These are phyloP conservation scores for Orestias chungarensis DNA, from an alignment of 2,797 vertebrate genomes.

Conservation along the genomic window DNA sequence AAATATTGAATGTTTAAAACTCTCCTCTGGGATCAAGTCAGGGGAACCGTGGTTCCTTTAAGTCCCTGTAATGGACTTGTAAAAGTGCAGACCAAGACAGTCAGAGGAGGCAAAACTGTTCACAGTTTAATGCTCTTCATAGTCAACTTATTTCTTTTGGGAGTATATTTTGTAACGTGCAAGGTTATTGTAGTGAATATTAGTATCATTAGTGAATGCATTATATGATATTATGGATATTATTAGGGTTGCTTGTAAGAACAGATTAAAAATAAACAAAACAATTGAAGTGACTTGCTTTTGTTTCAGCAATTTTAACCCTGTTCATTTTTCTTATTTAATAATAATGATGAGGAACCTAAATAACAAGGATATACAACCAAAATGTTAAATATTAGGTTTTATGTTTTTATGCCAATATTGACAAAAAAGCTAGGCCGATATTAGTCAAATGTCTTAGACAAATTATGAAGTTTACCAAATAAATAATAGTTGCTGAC, in stretches of 20 bases:
- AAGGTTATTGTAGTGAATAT: slow-evolving; percentile 68
- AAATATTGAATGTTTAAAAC: slow-evolving; percentile 51
- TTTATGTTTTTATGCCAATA: too few species aligned
- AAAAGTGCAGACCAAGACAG: slow-evolving; percentile 25
- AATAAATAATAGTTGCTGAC: slow-evolving; percentile 37
- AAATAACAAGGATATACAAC: slow-evolving; percentile 30
- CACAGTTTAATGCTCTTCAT: slow-evolving; percentile 45
- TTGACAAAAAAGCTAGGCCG: slow-evolving; percentile 13
- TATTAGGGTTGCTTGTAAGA: slow-evolving; percentile 33
- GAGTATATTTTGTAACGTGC: slow-evolving; percentile 30
- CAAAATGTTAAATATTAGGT: too few species aligned
- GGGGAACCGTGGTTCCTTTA: slow-evolving; percentile 37
- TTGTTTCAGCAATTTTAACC: slow-evolving; percentile 3
- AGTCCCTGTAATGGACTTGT: slow-evolving; percentile 48
- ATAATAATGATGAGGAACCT: slow-evolving; percentile 27
- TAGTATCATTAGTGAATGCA: slow-evolving; percentile 37
- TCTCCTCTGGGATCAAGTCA: slow-evolving; percentile 48
- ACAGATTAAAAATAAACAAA: slow-evolving; percentile 16
- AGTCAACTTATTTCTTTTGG: slow-evolving; percentile 34
- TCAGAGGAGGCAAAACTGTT: slow-evolving; percentile 19
- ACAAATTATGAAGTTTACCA: slow-evolving; percentile 33
- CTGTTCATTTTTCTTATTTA: slow-evolving; percentile 33
- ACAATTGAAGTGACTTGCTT: slow-evolving; percentile 17
- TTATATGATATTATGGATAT: slow-evolving; percentile 44
- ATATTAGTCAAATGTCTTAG: slow-evolving; percentile 20